Conservation (phyloP, 1,140 invertebrate genomes). For the Leptoteleia sp. region DNA sequence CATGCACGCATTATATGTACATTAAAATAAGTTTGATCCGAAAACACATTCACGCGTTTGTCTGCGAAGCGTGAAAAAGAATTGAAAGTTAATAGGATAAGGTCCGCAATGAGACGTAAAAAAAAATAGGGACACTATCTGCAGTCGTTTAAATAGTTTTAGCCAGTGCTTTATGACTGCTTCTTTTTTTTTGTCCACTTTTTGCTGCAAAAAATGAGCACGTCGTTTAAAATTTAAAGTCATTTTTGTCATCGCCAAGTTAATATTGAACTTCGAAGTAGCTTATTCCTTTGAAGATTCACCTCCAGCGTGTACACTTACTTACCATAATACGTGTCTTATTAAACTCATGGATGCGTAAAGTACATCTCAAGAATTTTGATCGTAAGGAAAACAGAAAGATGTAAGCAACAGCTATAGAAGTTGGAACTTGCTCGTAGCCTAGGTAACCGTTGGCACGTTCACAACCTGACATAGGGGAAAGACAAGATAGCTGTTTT, state of each 20-base stretch:
- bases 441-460: constrained; percentile 55
- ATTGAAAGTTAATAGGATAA: too few species aligned
- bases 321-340: constrained; percentile 68
- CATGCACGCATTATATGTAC: too few species aligned
- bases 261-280: constrained; percentile 60
- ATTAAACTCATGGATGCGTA: constrained; percentile 68
- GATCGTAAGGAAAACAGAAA: constrained; percentile 68
- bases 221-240: constrained; percentile 63
- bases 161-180: too few species aligned
- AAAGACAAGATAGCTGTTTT: constrained; percentile 56
- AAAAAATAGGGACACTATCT: too few species aligned
- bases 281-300: constrained; percentile 66
- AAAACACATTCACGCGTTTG: too few species aligned
- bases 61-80: too few species aligned
- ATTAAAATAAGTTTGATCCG: too few species aligned
- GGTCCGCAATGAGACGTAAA: too few species aligned
- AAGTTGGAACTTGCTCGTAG: constrained; percentile 59
- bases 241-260: constrained; percentile 65
- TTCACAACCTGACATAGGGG: constrained; percentile 28
- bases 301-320: constrained; percentile 65
- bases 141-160: too few species aligned
- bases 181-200: constrained; percentile 1
- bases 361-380: constrained; percentile 69
- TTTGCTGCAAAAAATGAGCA: constrained; percentile 33
- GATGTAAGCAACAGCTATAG: constrained; percentile 65